Base-by-base conservation (phyloP, 2,113 vertebrate species). In the Scalopus aquaticus region DNA sequence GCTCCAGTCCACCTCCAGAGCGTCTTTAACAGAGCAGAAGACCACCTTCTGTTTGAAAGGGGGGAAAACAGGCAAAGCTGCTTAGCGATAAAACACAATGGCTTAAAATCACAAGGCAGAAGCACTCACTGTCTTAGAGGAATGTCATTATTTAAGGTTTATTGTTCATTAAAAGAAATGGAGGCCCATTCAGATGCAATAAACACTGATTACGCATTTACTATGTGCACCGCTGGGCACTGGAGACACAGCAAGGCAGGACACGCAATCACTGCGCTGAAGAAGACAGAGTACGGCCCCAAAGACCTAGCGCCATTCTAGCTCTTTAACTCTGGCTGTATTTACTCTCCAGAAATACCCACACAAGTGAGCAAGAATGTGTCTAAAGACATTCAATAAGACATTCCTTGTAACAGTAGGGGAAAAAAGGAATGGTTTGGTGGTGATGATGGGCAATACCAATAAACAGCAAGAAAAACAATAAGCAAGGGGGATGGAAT, bases 11-110 rank as follows among this genome's bases (percentile, higher is more conserved):
- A 99, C 98, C 77, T 98, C 98, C 96, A 99, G 98, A 0, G 99
- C 99, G 12, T 99, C 99, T 96, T 99, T 99, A 76, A 99, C 85
- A 0, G 95, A 95, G 97, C 99, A 99, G 98, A 99, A 99, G 91
- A 97, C 97, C 94, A 98, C 90, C 9, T 98, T 98, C 99, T 98
- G 96, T 86, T 24, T 22, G 24, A 49, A 90, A 95, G 93, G 20
- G 39, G 12, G 24, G 22, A 16, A 9, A 44, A 42, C 35, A 95
- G 39, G 37, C 46, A 93, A 46, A 93, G 30, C 1, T n/a, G 42
- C 39, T 95, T 54, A 95, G 62, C 39, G 26, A 69, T 35, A 26
- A 86, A 62, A 42, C 12, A 42, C 5, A 7, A 0, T 10, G 11
- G n/a, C 46, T 81, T 60, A 32, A 54, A 60, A 24, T 37, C 12